phyloP scores from a whole-genome alignment of 2,888 invertebrate species.

The Sceliomorpha sp. region DNA sequence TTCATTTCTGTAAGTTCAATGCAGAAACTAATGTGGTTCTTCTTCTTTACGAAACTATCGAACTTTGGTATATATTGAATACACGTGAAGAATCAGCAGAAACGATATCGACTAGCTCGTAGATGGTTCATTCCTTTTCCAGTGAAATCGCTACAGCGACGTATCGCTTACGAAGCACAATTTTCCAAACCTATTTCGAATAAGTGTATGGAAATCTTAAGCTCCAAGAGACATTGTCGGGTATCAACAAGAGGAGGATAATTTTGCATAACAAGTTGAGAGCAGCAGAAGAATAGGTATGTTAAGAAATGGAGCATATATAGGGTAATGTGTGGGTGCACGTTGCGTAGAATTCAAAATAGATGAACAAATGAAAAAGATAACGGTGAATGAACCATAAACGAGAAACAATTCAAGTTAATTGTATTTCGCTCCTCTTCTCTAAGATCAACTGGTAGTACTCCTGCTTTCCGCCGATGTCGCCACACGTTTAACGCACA shows the following conservation, averaged over 20 bases:
- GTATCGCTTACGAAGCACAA: constrained; percentile 1
- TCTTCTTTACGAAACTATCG: no score
- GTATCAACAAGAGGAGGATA: constrained; percentile 53
- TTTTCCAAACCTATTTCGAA: background rate
- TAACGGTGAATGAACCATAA: no score
- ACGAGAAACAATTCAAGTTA: no score
- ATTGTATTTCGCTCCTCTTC: no score
- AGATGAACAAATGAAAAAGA: no score
- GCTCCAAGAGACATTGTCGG: background rate
- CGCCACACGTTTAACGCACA: no score
- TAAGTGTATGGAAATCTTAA: background rate
- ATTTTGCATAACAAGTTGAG: constrained; percentile 63
- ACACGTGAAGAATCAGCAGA: background rate
- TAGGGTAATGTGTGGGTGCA: background rate
- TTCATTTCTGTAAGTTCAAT: no score
- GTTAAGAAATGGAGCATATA: constrained; percentile 28
- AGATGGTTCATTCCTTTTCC: background rate
- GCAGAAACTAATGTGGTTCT: no score
- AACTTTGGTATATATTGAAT: background rate
- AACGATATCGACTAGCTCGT: background rate
- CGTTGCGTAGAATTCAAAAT: background rate
- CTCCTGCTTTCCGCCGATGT: no score
- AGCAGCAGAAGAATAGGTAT: constrained; percentile 17
- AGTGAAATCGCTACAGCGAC: background rate
- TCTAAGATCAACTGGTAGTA: no score